phyloP scores from a whole-genome alignment of 2,113 vertebrate genomes.

The Toxotes jaculatrix region DNA sequence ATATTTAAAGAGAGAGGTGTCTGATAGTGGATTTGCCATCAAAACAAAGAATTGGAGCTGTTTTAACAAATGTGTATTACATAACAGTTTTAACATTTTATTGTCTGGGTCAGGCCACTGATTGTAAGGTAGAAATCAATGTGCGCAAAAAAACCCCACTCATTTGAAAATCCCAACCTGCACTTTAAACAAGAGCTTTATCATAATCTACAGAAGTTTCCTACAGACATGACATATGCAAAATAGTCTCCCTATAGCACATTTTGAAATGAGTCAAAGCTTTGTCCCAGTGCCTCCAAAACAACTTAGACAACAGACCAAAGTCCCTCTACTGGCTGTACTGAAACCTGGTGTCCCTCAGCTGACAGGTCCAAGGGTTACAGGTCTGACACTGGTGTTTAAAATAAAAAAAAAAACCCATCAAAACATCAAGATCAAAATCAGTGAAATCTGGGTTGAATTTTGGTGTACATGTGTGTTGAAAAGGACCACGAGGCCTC shows the following conservation, averaged over 20 bases:
- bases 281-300: background rate
- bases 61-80: background rate
- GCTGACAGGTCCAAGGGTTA: conserved; percentile 43
- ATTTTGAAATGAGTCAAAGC: background rate
- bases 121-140: background rate
- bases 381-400: background rate
- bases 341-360: conserved; percentile 13
- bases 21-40: background rate
- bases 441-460: background rate
- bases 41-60: background rate
- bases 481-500: background rate
- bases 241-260: background rate
- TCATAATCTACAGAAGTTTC: background rate
- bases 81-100: background rate
- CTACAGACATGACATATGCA: background rate
- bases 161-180: background rate
- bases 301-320: conserved; percentile 34
- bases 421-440: background rate
- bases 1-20: background rate
- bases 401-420: conserved; percentile 7
- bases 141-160: background rate
- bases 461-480: background rate
- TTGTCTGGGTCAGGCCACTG: background rate
- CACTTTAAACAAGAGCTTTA: background rate
- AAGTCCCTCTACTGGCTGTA: conserved; percentile 55